Base-by-base conservation (phyloP, 2,113 vertebrate species). In the Aramus guarauna region DNA sequence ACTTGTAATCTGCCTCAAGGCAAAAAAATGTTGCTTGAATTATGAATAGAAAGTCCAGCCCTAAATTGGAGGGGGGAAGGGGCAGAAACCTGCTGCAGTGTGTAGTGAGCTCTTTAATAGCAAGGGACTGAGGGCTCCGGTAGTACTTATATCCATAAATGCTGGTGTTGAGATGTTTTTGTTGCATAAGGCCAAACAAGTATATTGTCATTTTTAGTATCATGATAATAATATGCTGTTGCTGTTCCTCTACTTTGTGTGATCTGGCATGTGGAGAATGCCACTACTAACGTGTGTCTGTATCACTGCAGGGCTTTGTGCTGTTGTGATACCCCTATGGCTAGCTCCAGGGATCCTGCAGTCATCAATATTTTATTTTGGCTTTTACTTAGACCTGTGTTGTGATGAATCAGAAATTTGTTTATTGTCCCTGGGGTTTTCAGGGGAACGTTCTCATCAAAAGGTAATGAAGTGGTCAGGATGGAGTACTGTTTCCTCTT, bases 131-230 rank as follows among this genome's bases (percentile, higher is more conserved):
- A 21, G n/a, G 56, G 29, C 4, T 67, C 11, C 0, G 0, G 39
- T 19, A 15, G 37, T 43, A 0, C 9, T 47, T 69, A 0, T 1
- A 4, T 11, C 34, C 11, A 24, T 7, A 72, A 64, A 17, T 9
- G 37, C 26, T 59, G 52, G 12, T 62, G 47, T 52, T 58, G 63
- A 80, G 85, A 39, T 27, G 34, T 0, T 20, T 77, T 5, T 32
- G 15, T 29, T 45, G 16, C 4, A 19, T 5, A 5, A 45, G 45
- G 6, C 24, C 11, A 47, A 30, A 41, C 4, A 27, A 47, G 5
- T 9, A 2, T 3, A 1, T 32, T 5, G 19, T 15, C 8, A 1
- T 16, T 16, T 22, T 69, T 39, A 8, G 27, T 34, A 4, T 12
- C 2, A 7, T 7, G 5, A 6, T 18, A 7, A 22, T 23, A 20